Evolutionary conservation across 2,888 invertebrate species (phyloP).

Genomic region (Maniola hyperantus): DNA sequence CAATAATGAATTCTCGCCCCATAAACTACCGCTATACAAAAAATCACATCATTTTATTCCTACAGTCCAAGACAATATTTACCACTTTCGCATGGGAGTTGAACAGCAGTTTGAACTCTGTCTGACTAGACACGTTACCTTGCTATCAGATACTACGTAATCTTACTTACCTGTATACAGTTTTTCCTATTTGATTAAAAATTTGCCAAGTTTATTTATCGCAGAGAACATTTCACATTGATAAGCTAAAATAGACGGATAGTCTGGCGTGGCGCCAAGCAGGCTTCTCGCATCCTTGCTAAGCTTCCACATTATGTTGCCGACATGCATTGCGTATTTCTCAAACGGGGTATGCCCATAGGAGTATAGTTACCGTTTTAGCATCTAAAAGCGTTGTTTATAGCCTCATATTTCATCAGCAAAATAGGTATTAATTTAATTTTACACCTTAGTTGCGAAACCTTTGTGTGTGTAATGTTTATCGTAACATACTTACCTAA

Average conservation of each 20-base stretch:
- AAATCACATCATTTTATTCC: no score
- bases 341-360: neutral
- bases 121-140: no score
- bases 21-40: no score
- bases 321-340: constrained; percentile 10
- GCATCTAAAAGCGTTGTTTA: neutral
- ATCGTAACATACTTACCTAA: neutral
- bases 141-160: no score
- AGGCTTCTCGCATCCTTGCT: constrained; percentile 41
- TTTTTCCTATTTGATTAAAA: neutral
- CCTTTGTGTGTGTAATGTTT: neutral
- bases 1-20: no score
- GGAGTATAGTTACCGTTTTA: neutral
- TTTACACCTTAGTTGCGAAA: neutral
- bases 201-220: constrained; percentile 42
- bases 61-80: no score
- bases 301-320: constrained; percentile 22
- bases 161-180: no score
- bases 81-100: no score
- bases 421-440: neutral
- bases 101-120: no score
- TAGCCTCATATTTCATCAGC: neutral
- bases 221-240: constrained; percentile 40
- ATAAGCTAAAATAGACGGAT: constrained; percentile 39
- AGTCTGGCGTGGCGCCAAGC: constrained; percentile 46